Percentiles rank a stretch among this genome's conserved stretches.
Conservation (phyloP, 2,797 vertebrate species). For the Craterocephalus amniculus region DNA sequence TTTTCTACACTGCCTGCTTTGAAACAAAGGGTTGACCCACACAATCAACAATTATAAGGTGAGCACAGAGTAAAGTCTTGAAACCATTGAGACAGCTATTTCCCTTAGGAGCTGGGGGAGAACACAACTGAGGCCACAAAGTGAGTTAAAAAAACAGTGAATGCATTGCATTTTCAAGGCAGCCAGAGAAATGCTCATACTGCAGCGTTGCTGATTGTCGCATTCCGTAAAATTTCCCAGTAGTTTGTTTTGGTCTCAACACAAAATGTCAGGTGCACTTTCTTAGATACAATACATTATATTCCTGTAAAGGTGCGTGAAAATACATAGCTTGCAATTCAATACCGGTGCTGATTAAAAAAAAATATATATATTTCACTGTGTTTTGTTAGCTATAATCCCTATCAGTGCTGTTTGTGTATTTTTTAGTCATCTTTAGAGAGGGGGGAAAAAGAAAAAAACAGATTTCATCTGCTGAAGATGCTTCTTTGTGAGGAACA, state of each 20-base stretch:
- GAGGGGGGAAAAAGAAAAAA: constrained; percentile 11
- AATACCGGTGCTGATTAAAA: constrained; percentile 41
- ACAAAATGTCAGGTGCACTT: constrained; percentile 25
- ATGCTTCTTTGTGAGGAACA: constrained; percentile 55
- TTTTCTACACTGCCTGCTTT: neutral
- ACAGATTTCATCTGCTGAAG: constrained; percentile 46
- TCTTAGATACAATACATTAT: neutral
- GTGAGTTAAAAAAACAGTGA: rapidly evolving
- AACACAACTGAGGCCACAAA: neutral
- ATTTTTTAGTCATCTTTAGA: constrained; percentile 40
- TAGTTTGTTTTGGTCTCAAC: constrained; percentile 1
- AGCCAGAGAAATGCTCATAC: neutral
- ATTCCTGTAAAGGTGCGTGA: constrained; percentile 11
- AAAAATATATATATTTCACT: constrained; percentile 20
- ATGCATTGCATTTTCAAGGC: neutral
- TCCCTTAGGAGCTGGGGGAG: constrained; percentile 1
- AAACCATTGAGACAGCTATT: neutral
- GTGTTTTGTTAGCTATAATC: constrained; percentile 33
- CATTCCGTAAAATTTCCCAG: neutral
- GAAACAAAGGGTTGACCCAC: neutral
- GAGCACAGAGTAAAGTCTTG: neutral
- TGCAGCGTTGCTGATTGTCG: neutral
- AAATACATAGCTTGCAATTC: constrained; percentile 42
- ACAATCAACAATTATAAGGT: neutral
- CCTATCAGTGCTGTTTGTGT: constrained; percentile 37